Evolutionary conservation across 2,888 invertebrate genomes (phyloP), one percentile per base, ranked within the genome.

Genomic region (Meteorus cinctellus): DNA sequence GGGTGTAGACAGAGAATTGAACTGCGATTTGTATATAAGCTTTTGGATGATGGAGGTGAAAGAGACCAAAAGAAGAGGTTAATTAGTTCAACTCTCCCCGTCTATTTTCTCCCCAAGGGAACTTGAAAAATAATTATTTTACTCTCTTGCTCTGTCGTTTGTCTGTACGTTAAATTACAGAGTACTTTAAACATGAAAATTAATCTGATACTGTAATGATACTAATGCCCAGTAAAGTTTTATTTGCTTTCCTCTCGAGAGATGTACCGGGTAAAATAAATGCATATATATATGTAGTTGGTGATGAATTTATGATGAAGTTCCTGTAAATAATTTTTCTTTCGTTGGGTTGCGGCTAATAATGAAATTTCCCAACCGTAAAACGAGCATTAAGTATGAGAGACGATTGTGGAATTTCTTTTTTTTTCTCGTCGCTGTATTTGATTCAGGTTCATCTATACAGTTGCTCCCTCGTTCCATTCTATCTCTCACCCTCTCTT

Each of bases 51-150:
- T 69, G 62, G 48, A 72, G 74, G 70, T 75, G 77, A 63, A 75
- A 68, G 51, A 75, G 59, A 60, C 72, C 77, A 73, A 75, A 75
- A 69, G 75, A 74, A 71, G 77, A 76, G 78, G 82, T 84, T 84
- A 82, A 84, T 83, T 82, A 81, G 77, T 79, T 82, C 77, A 82
- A 79, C 77, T 78, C 77, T 74, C 68, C 67, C 62, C 6, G n/a
- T n/a, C 48, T n/a, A 10, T 41, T 10, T 41, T 41, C 41, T 41
- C 41, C 60, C 48, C 45, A 63, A 69, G 67, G 72, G 75, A 75
- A 78, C 77, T 83, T 78, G 76, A 78, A 81, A 80, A 82, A 81
- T 80, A 81, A 81, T 81, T 79, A 79, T 77, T 78, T 75, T 75
- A 62, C 72, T 48, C 72, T 72, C 62, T 63, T 34, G n/a, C 72